A percentile compares a stretch with the other conserved stretches of the same genome.
Evolutionary conservation across 2,113 vertebrate species (phyloP).

Genomic region (Ursus arctos): DNA sequence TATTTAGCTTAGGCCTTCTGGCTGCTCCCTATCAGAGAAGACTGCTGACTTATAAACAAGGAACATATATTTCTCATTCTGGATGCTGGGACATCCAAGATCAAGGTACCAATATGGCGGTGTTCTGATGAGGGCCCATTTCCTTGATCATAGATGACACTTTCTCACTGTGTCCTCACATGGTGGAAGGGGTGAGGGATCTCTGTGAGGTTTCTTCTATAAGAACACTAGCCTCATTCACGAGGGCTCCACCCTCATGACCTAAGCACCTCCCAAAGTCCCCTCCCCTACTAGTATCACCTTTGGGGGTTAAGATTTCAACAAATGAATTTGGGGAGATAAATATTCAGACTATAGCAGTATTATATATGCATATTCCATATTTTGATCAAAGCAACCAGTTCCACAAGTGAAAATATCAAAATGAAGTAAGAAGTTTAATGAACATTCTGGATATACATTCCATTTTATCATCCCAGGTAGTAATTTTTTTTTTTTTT

Average conservation of each 20-base stretch:
- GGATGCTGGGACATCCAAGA: background rate
- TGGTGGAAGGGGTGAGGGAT: background rate
- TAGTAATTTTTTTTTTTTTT: background rate
- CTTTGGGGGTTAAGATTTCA: background rate
- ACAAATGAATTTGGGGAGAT: background rate
- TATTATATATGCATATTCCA: background rate
- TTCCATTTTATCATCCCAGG: background rate
- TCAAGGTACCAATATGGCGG: background rate
- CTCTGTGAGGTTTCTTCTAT: background rate
- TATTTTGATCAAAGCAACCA: constrained; percentile 8
- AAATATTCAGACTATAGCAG: background rate
- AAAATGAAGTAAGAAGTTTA: background rate
- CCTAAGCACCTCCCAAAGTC: background rate
- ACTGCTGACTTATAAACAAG: background rate
- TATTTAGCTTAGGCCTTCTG: background rate
- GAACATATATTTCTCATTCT: background rate
- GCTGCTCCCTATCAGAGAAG: background rate
- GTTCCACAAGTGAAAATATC: background rate
- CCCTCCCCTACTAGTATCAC: background rate
- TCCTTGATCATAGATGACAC: background rate
- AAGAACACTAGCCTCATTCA: background rate
- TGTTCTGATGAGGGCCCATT: background rate
- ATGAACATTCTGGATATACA: background rate
- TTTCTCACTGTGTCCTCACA: background rate
- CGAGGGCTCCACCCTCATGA: background rate